These are phyloP conservation scores for Caranx ignobilis DNA, from an alignment of 2,113 vertebrate species.

Conservation along the genomic window DNA sequence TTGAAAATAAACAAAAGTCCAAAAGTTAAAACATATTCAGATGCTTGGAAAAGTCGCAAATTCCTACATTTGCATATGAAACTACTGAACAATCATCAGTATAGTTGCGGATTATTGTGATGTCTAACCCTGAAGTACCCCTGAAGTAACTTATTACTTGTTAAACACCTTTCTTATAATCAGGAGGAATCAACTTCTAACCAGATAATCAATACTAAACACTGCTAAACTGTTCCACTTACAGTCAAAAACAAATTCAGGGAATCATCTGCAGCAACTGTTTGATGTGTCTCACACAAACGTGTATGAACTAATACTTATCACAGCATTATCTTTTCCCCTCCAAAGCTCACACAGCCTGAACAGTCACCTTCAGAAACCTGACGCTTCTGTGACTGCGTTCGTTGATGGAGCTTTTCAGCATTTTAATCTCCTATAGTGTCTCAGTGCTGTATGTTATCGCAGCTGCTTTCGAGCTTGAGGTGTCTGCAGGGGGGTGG, in stretches of 20 bases:
- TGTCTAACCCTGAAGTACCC: not conserved
- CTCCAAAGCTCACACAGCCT: not conserved
- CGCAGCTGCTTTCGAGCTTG: not conserved
- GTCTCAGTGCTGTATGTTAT: conserved; percentile 9
- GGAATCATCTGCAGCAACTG: not conserved
- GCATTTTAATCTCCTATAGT: conserved; percentile 13
- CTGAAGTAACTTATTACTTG: not conserved
- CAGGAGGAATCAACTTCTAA: not conserved
- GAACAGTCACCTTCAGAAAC: conserved; percentile 47
- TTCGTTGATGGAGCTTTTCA: conserved; percentile 9
- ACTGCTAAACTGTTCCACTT: not conserved
- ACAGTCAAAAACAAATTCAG: not conserved
- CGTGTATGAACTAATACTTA: not conserved
- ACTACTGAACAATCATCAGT: not conserved
- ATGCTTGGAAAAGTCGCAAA: too few relatives aligned
- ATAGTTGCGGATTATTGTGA: not conserved
- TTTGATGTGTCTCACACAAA: not conserved
- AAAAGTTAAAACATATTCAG: too few relatives aligned
- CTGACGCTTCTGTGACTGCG: not conserved
- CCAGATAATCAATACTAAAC: not conserved
- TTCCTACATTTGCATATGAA: too few relatives aligned
- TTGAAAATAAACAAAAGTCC: too few relatives aligned
- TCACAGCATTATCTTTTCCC: conserved; percentile 3
- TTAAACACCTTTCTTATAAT: not conserved
- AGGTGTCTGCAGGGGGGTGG: not conserved